These are phyloP conservation scores for Nowickia ferox DNA, from an alignment of 2,888 invertebrate genomes.

Conservation along the genomic window DNA sequence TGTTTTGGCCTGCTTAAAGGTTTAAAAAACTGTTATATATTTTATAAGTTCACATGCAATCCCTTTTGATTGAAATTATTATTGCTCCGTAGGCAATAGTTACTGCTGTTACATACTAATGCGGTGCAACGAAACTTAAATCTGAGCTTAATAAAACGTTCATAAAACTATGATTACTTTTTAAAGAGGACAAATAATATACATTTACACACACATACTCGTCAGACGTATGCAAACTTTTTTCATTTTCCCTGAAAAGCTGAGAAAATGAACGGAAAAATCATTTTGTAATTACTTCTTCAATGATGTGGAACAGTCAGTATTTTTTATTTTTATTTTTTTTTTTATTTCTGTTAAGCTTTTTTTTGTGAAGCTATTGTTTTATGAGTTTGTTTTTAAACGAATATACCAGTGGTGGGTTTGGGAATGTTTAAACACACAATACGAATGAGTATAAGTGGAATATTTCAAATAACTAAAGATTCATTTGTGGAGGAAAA, in stretches of 20 bases:
- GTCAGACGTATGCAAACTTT: background rate
- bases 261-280: conserved; percentile 43
- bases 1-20: too few relatives aligned
- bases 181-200: conserved; percentile 64
- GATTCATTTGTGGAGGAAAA: conserved; percentile 36
- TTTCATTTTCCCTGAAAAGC: conserved; percentile 8
- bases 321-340: conserved; percentile 42
- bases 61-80: conserved; percentile 29
- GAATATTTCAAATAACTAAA: conserved; percentile 50
- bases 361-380: conserved; percentile 60
- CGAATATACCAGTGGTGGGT: conserved; percentile 22
- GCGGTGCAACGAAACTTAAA: conserved; percentile 34
- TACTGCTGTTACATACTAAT: conserved; percentile 15
- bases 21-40: too few relatives aligned
- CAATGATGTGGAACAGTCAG: conserved; percentile 78
- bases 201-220: background rate
- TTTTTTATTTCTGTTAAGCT: conserved; percentile 19
- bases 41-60: background rate
- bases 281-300: conserved; percentile 75
- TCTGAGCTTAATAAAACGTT: conserved; percentile 55
- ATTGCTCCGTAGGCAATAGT: conserved; percentile 13
- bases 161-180: conserved; percentile 71
- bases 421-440: conserved; percentile 46
- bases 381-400: conserved; percentile 43
- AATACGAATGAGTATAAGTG: conserved; percentile 50